Evolutionary conservation across 2,797 vertebrate genomes (phyloP), one percentile per base, ranked within the genome.

Genomic region (Melopsittacus undulatus): DNA sequence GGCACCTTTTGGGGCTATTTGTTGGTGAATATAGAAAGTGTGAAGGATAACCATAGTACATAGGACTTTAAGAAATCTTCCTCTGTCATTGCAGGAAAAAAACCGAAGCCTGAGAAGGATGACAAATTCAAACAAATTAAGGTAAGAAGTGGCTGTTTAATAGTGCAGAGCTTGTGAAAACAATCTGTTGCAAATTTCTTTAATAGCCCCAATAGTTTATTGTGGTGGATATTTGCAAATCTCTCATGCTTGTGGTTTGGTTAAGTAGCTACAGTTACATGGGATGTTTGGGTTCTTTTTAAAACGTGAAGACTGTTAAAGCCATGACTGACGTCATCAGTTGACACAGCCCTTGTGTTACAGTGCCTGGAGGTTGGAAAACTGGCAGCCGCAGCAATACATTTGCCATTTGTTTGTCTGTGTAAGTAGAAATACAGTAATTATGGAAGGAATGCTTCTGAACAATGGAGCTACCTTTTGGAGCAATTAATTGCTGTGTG

Each of bases 41-140:
- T 90, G 69, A 78, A 69, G 42, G 29, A 14, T 42, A 90, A 57
- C 30, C 21, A 20, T 67, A 48, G 48, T 51, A 63, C 9, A 17
- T 12, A 48, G 49, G 45, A 69, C 68, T 97, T 93, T 83, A 92
- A 83, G 54, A 42, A 57, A 73, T 87, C 57, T 94, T 42, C 54
- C 77, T 97, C 69, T 94, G 66, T 97, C 94, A 19, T 97, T 96
- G 83, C 95, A 99, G 99, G 98, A 97, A 99, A 99, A 98, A 99
- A 99, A 98, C 29, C 95, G 15, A 99, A 98, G 96, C 95, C 97
- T 2, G 99, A 99, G 73, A 99, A 99, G 96, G 99, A 99, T 79
- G 98, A 99, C 77, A 98, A 96, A 93, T 63, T 97, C 52, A 99
- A 98, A 94, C 98, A 98, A 92, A 98, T 98, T 92, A 98, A 98